phyloP scores from a whole-genome alignment of 2,888 invertebrate species.

The Cephalotes varians region DNA sequence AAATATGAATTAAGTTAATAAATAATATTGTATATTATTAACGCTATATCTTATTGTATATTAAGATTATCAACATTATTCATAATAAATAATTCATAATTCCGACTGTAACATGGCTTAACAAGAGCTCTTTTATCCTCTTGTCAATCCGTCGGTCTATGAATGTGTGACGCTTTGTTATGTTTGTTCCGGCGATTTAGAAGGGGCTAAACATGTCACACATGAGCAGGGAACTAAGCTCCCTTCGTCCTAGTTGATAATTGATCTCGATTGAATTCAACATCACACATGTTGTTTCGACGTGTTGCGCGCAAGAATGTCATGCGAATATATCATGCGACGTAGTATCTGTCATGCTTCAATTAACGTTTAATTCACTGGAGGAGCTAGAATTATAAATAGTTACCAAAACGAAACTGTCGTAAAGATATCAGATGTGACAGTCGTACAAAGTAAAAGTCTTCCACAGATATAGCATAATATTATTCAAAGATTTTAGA shows the following conservation, averaged over 20 bases:
- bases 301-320: constrained; percentile 34
- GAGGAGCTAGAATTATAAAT: constrained; percentile 21
- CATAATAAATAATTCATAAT: constrained; percentile 35
- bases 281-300: constrained; percentile 48
- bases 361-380: constrained; percentile 32
- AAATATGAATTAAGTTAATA: neutral
- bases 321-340: constrained; percentile 39
- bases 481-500: neutral
- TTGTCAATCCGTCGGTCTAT: constrained; percentile 44
- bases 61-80: neutral
- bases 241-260: constrained; percentile 52
- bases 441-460: neutral
- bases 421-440: neutral
- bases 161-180: constrained; percentile 37
- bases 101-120: constrained; percentile 15
- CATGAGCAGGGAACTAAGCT: constrained; percentile 30
- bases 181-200: constrained; percentile 49
- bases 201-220: constrained; percentile 51
- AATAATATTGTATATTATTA: neutral
- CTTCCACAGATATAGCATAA: neutral
- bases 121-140: constrained; percentile 38
- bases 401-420: constrained; percentile 1
- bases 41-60: neutral
- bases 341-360: constrained; percentile 27
- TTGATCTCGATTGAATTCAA: constrained; percentile 55